phyloP scores from a whole-genome alignment of 2,797 vertebrate species.

The Clamator glandarius region DNA sequence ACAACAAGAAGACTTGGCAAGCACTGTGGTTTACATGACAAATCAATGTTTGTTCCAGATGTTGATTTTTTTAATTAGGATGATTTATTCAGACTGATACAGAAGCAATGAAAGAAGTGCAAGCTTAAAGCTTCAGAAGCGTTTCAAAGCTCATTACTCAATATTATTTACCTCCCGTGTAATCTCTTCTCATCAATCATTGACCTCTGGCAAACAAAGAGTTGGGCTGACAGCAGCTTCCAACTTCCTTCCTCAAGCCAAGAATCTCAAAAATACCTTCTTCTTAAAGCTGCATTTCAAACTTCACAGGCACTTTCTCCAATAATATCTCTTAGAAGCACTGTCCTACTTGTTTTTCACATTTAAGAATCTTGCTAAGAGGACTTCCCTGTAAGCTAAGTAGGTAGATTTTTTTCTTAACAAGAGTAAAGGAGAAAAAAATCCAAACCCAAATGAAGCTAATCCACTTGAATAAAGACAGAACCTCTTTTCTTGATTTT shows the following conservation, averaged over 20 bases:
- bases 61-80: not conserved
- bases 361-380: not conserved
- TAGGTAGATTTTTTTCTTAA: not conserved
- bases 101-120: not conserved
- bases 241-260: not conserved
- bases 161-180: not conserved
- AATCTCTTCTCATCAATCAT: constrained; percentile 30
- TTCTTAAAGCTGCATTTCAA: not conserved
- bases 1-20: not conserved
- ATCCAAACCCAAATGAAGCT: not conserved
- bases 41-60: not conserved
- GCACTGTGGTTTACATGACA: not conserved
- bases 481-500: not conserved
- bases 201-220: constrained; percentile 30
- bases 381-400: not conserved
- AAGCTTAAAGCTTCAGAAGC: not conserved
- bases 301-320: not conserved
- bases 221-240: not conserved
- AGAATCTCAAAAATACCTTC: not conserved
- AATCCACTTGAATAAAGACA: not conserved
- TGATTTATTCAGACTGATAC: not conserved
- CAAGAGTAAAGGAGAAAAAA: not conserved
- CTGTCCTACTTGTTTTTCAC: not conserved
- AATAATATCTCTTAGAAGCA: not conserved
- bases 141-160: not conserved